Percentiles rank a stretch among this genome's conserved stretches.
phyloP scores from a whole-genome alignment of 2,888 invertebrate species.

The Amphipoea oculea region DNA sequence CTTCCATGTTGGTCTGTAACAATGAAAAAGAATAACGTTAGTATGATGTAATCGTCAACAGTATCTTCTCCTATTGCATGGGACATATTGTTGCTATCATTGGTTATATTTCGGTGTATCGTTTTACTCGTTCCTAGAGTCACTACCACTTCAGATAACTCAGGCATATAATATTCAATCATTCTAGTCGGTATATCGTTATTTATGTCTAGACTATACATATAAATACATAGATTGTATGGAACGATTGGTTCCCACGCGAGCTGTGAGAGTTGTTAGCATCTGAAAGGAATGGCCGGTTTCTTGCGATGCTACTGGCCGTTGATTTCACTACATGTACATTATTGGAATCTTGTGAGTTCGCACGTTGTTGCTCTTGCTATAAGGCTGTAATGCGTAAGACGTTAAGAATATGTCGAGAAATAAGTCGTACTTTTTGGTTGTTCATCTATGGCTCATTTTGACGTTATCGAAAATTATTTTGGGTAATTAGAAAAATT shows the following conservation, averaged over 20 bases:
- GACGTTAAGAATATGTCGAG: neutral
- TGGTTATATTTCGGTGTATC: neutral
- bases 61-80: neutral
- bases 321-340: conserved; percentile 56
- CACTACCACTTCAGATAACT: neutral
- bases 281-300: conserved; percentile 39
- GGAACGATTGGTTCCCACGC: conserved; percentile 53
- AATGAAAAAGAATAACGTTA: conserved; percentile 22
- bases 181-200: neutral
- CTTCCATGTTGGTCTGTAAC: conserved; percentile 63
- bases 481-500: neutral
- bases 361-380: conserved; percentile 12
- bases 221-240: conserved; percentile 16
- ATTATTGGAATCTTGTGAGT: conserved; percentile 38
- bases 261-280: conserved; percentile 45
- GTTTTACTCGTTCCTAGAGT: neutral
- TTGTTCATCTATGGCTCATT: neutral
- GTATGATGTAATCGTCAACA: neutral
- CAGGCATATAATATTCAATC: conserved; percentile 8
- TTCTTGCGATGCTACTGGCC: conserved; percentile 30
- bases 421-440: neutral
- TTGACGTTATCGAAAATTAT: neutral
- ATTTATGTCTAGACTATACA: conserved; percentile 38
- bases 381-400: neutral
- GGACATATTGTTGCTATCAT: neutral